Evolutionary conservation across 53 echinoderm and acorn worm species (phyloP), one percentile per base, ranked within the genome.

Genomic region (Pentamera pediparva): DNA sequence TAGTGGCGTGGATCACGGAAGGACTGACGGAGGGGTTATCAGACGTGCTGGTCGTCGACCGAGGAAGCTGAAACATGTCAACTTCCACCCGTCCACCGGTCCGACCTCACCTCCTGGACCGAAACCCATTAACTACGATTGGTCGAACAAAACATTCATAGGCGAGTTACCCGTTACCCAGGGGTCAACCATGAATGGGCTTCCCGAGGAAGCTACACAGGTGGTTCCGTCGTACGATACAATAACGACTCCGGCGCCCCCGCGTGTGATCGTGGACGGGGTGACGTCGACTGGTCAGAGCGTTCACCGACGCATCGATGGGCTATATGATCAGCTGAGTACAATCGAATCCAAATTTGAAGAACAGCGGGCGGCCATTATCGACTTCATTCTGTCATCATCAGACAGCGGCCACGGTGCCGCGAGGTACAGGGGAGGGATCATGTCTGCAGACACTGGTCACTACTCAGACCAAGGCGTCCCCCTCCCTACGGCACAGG

Each of bases 291-390:
- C 29, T 19, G 73, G n/a, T n/a, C n/a, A n/a, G n/a, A n/a, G n/a
- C n/a, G n/a, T 94, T 39, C 87, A 94, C 49, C 69, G 71, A 41
- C 75, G 75, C 25, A 94, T 94, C 10, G 89, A 94, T 37, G 88
- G 84, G 21, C 80, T 94, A 17, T 94, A 87, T 56, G 58, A 76
- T 56, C 89, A 94, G 82, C 79, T 94, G 19, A 89, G 79, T 1
- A 81, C 60, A 21, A 87, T 94, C 32, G 87, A 94, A 78, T 72
- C 74, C 20, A 90, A 84, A 73, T 94, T 94, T 28, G 94, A 94
- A 27, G 90, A 86, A 58, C 87, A 90, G 39, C 76, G 85, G 59
- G 84, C 80, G 37, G 89, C 87, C 24, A 94, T 94, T 12, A 90
- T 94, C 43, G 87, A 94, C n/a, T 69, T 85, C 13, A 76, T 85